Percentiles rank a stretch among this genome's conserved stretches.
These are phyloP conservation scores for Oncopeltus fasciatus DNA, from an alignment of 1,140 invertebrate genomes.

Conservation along the genomic window DNA sequence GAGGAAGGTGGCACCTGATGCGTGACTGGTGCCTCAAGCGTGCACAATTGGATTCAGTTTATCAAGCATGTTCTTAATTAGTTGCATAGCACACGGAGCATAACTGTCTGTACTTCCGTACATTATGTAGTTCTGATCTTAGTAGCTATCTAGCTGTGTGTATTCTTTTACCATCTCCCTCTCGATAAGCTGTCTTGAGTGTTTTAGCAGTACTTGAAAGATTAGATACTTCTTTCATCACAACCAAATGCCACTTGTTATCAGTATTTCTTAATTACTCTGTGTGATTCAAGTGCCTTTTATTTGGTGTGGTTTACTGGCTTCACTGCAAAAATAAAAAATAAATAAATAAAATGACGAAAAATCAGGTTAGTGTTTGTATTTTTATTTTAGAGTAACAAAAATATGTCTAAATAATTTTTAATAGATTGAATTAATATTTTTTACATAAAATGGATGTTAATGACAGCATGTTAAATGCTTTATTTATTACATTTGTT, in stretches of 20 bases:
- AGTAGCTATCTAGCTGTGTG: neutral
- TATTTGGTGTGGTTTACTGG: neutral
- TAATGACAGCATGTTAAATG: too few relatives aligned
- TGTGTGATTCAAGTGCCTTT: neutral
- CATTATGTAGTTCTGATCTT: neutral
- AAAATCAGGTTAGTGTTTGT: too few relatives aligned
- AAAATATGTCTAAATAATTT: too few relatives aligned
- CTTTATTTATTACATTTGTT: too few relatives aligned
- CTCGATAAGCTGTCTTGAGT: neutral
- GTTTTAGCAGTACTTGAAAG: neutral
- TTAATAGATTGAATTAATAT: too few relatives aligned
- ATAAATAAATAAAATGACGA: too few relatives aligned
- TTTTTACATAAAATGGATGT: too few relatives aligned
- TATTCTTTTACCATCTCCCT: too few relatives aligned
- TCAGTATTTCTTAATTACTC: neutral
- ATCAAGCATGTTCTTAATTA: conserved; percentile 10
- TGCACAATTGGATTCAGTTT: conserved; percentile 6
- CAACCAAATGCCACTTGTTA: neutral
- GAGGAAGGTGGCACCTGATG: neutral
- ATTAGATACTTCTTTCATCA: conserved; percentile 1
- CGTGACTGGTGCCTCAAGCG: conserved; percentile 5
- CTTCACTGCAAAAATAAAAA: too few relatives aligned
- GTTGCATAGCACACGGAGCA: neutral
- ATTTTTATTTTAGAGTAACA: too few relatives aligned
- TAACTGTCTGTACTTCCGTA: conserved; percentile 1